phyloP scores from a whole-genome alignment of 2,797 vertebrate species.

The Platalea minor region DNA sequence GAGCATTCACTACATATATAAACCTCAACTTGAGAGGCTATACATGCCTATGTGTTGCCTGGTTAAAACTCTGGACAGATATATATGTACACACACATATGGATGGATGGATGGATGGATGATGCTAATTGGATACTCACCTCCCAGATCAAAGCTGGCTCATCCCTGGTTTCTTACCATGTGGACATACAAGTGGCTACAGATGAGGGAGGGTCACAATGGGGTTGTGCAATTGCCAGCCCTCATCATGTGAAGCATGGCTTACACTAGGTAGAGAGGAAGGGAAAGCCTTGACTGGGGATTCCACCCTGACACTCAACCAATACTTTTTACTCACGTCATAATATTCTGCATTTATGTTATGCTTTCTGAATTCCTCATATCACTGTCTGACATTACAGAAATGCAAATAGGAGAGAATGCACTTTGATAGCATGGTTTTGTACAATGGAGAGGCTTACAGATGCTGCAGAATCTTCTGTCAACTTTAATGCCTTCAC shows the following conservation, averaged over 20 bases:
- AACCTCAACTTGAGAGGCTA: not conserved
- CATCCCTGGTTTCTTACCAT: not conserved
- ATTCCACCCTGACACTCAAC: not conserved
- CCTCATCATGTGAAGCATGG: fast-evolving
- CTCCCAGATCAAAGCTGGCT: not conserved
- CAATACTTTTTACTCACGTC: not conserved
- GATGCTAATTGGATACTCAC: not conserved
- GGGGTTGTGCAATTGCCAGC: not conserved
- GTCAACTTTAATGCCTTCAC: not conserved
- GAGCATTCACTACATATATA: not conserved
- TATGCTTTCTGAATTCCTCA: not conserved
- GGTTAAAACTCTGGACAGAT: fast-evolving
- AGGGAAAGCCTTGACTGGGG: not conserved
- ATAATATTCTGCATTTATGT: not conserved
- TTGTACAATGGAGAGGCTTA: not conserved
- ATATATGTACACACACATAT: fast-evolving
- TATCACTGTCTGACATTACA: not conserved
- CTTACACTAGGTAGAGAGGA: not conserved
- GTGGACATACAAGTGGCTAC: not conserved
- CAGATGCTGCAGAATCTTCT: not conserved
- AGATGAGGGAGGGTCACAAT: fast-evolving
- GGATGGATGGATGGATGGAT: too few relatives aligned
- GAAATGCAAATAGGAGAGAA: not conserved
- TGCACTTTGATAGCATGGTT: not conserved
- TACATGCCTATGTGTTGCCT: not conserved